Evolutionary conservation across 2,888 invertebrate species (phyloP), one percentile per base, ranked within the genome.

Genomic region (Pterostichus niger): DNA sequence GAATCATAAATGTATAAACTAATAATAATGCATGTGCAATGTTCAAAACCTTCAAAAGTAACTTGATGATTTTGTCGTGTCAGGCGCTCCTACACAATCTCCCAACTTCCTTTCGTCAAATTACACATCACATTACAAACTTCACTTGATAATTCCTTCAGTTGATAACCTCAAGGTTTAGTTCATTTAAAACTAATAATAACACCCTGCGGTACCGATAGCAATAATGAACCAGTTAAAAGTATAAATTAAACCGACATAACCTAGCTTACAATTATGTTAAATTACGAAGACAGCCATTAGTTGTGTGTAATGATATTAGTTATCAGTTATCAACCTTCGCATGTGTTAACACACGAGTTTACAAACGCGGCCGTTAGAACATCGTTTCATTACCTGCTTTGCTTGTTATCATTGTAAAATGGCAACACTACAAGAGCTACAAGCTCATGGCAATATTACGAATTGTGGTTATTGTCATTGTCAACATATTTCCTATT

Each of bases 261-360:
- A 64, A 71, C 40, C 40, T 71, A 59, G 68, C 44, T 71, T 7
- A 71, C 81, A 81, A 81, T 81, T 81, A 71, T 73, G 71, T 68
- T 11, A 81, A 81, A 73, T 81, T 68, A 81, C 73, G 11, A 73
- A 56, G 73, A 73, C 81, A 71, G 17, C 81, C 44, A 81, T 73
- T 81, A 81, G 52, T 56, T 81, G 71, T 73, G 81, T 81, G 54
- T 54, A 54, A 52, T 73, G 81, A 81, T 81, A 81, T 24, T 40
- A 78, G 52, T 73, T 81, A 81, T 81, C 81, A 73, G 54, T 10
- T 46, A 59, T 80, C 24, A 24, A 68, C 17, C 68, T 79, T 33
- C 52, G 49, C 80, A 64, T 52, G 33, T 81, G 81, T 81, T 81
- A 81, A 81, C 81, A 81, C 81, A 81, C 64, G 79, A 24, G 78